These are phyloP conservation scores for Chloroceryle amazona DNA, from an alignment of 2,797 vertebrate species.

Conservation along the genomic window DNA sequence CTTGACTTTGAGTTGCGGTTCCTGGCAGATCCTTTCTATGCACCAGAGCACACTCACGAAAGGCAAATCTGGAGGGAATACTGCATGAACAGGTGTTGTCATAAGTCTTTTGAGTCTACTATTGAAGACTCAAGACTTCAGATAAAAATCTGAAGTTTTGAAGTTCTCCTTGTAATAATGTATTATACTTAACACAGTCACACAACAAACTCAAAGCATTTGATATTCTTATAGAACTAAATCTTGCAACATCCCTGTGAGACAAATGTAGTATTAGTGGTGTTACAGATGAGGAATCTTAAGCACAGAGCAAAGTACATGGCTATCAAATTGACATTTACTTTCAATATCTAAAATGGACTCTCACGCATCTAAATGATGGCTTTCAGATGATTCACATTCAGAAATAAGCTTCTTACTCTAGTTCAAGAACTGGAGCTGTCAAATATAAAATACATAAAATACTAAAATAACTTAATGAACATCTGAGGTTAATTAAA, in stretches of 20 bases:
- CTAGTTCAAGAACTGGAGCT: not conserved
- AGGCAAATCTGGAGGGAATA: not conserved
- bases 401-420: not conserved
- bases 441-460: not conserved
- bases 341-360: not conserved
- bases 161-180: not conserved
- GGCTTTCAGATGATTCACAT: not conserved
- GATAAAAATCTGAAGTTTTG: not conserved
- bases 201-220: not conserved
- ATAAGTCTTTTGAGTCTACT: not conserved
- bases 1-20: not conserved
- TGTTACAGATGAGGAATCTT: conserved; percentile 32
- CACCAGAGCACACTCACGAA: not conserved
- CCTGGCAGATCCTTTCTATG: not conserved
- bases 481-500: not conserved
- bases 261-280: not conserved
- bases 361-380: not conserved
- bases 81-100: not conserved
- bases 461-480: not conserved
- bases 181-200: not conserved
- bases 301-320: not conserved
- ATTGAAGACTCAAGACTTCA: not conserved
- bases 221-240: not conserved
- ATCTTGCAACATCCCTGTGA: not conserved
- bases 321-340: conserved; percentile 15